Evolutionary conservation across 92 coral and sea anemone species (phyloP).

Genomic region (Scolanthus callimorphus): DNA sequence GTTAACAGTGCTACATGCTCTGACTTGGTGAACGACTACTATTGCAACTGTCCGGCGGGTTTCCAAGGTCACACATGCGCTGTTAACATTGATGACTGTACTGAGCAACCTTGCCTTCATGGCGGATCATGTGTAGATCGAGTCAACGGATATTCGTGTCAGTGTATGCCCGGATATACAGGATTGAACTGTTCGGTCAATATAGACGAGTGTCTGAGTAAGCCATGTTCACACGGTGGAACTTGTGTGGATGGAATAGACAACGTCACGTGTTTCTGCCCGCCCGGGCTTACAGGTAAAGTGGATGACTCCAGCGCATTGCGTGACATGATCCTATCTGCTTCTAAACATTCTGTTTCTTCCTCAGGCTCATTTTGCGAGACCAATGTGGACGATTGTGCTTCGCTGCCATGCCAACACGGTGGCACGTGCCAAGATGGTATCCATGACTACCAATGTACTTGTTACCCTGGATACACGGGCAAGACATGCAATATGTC

Average conservation of each 20-base stretch:
- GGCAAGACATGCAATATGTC: conserved; percentile 56
- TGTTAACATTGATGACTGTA: conserved; percentile 70
- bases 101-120: conserved; percentile 53
- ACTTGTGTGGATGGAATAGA: conserved; percentile 62
- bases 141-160: conserved; percentile 48
- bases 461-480: conserved; percentile 59
- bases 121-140: conserved; percentile 68
- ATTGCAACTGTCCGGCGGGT: conserved; percentile 66
- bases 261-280: conserved; percentile 52
- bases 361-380: conserved; percentile 66
- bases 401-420: conserved; percentile 58
- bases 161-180: conserved; percentile 61
- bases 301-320: no score
- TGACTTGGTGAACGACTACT: conserved; percentile 60
- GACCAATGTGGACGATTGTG: conserved; percentile 68
- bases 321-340: no score
- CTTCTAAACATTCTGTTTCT: no score
- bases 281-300: conserved; percentile 62
- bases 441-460: conserved; percentile 50
- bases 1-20: conserved; percentile 60
- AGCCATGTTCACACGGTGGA: conserved; percentile 54
- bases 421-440: conserved; percentile 67
- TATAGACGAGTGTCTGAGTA: conserved; percentile 50
- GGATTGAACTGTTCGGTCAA: conserved; percentile 73
- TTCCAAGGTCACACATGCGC: conserved; percentile 72